Evolutionary conservation across 2,888 invertebrate species (phyloP).

Genomic region (Eudemis profundana): DNA sequence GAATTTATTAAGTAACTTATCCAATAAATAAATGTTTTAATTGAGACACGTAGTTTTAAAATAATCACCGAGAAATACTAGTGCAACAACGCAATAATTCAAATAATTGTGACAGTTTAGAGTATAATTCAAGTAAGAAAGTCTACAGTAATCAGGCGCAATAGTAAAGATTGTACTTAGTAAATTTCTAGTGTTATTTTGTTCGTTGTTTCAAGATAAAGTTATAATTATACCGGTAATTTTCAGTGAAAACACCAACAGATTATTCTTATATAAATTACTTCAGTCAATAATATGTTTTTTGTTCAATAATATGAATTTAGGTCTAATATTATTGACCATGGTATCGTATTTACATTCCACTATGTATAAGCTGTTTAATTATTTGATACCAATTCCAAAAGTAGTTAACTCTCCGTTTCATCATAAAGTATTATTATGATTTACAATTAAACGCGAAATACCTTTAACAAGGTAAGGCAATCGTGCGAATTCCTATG

Average conservation of each 20-base stretch:
- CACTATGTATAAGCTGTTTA: no score
- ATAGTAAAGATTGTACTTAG: background rate
- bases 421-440: conserved; percentile 18
- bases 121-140: conserved; percentile 8
- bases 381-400: conserved; percentile 15
- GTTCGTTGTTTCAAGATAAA: background rate
- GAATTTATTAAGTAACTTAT: background rate
- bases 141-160: background rate
- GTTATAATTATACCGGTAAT: background rate
- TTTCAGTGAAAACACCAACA: background rate
- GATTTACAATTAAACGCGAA: conserved; percentile 27
- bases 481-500: conserved; percentile 37
- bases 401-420: conserved; percentile 14
- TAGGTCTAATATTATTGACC: background rate
- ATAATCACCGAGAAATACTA: conserved; percentile 6
- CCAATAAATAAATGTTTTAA: background rate
- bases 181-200: background rate
- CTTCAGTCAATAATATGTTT: background rate
- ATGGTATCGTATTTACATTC: no score
- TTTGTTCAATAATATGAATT: no score
- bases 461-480: conserved; percentile 38
- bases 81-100: conserved; percentile 2
- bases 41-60: conserved; percentile 29
- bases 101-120: conserved; percentile 5
- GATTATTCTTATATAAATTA: background rate